Evolutionary conservation across 2,888 invertebrate species (phyloP), one percentile per base, ranked within the genome.

Genomic region (Xylocampa areola): DNA sequence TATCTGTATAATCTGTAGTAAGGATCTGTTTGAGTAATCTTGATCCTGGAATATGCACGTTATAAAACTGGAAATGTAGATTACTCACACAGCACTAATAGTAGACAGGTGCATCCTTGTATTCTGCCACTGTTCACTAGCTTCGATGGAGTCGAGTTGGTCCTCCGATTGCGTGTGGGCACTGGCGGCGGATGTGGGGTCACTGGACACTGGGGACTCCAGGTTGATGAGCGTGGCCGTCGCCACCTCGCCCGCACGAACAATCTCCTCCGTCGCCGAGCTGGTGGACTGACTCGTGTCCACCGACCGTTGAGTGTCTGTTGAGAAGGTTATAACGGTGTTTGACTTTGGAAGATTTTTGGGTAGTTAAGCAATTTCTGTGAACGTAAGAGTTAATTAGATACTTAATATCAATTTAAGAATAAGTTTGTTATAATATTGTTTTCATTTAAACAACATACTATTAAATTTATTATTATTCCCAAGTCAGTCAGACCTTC

Each of bases 261-360:
- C 81, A 30, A 86, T 77, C 27, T 91, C 90, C 39, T 92, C 93
- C 1, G 89, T 90, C 11, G 84, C 82, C 1, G 92, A 89, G 49
- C 91, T 92, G 1, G 90, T 90, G 6, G 92, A 91, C 53, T 92
- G 92, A 62, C 90, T 92, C 4, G 90, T 88, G 57, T 94, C 93
- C 2, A 87, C 84, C 0, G 91, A 89, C 62, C 88, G 91, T 69
- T 89, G 89, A 37, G 85, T 81, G 51, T 91, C 90, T 91, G 81
- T 58, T 39, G 27, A 25, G 47, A 55, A 66, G 55, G 67, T n/a
- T n/a, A n/a, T n/a, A n/a, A n/a, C n/a, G n/a, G n/a, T n/a, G n/a
- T n/a, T n/a, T n/a, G n/a, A n/a, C n/a, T n/a, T n/a, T n/a, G n/a
- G n/a, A n/a, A n/a, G n/a, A n/a, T n/a, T n/a, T n/a, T n/a, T n/a